Evolutionary conservation across 2,113 vertebrate species (phyloP).

Genomic region (Solea senegalensis): DNA sequence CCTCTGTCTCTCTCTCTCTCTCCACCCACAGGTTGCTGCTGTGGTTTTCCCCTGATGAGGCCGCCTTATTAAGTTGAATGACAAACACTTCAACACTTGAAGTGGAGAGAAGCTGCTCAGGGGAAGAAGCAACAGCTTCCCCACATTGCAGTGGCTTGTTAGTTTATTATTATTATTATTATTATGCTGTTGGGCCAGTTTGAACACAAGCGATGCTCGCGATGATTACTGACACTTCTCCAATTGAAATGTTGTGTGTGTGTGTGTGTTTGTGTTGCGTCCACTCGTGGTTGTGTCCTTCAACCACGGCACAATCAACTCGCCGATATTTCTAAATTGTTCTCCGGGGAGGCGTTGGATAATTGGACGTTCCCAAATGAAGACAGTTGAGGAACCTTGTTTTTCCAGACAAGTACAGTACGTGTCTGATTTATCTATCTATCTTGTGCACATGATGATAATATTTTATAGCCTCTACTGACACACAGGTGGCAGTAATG

Average conservation of each 20-base stretch:
- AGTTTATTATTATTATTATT: slow-evolving; percentile 52
- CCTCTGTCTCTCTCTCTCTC: neutral
- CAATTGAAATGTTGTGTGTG: neutral
- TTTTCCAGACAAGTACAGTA: no score
- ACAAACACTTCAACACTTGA: slow-evolving; percentile 64
- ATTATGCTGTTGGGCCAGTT: slow-evolving; percentile 5
- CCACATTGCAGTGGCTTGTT: slow-evolving; percentile 55
- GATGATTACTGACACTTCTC: neutral
- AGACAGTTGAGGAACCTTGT: neutral
- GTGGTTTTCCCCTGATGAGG: slow-evolving; percentile 56
- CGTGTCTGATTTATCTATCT: neutral
- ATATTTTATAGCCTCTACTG: no score
- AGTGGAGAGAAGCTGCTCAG: slow-evolving; percentile 48
- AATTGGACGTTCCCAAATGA: neutral
- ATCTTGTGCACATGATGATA: neutral
- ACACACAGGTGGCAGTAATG: no score
- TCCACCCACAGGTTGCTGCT: slow-evolving; percentile 43
- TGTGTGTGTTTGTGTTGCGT: neutral
- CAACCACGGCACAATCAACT: neutral
- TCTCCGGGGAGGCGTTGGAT: neutral
- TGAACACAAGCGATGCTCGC: neutral
- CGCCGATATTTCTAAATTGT: neutral
- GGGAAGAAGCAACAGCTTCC: slow-evolving; percentile 38
- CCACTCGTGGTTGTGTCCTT: neutral
- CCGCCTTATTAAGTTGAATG: slow-evolving; percentile 66